Percentiles rank a stretch among this genome's conserved stretches.
These are phyloP conservation scores for Neotoxoptera formosana DNA, from an alignment of 1,140 invertebrate genomes.

Conservation along the genomic window DNA sequence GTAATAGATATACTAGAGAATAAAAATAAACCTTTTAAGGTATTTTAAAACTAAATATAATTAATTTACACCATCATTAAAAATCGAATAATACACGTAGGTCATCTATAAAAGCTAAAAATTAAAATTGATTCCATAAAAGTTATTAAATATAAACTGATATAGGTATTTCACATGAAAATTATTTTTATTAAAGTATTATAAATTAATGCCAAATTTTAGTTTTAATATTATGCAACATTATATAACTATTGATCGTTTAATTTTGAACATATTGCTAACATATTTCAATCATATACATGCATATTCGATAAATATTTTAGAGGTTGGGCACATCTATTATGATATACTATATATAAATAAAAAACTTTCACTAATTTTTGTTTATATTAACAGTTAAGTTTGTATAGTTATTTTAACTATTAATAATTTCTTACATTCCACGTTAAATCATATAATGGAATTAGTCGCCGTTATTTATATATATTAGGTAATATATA, in stretches of 20 bases:
- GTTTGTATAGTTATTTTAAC: background rate
- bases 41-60: background rate
- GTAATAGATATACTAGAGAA: too few species aligned
- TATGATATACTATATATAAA: background rate
- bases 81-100: background rate
- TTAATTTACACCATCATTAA: too few species aligned
- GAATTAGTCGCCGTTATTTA: background rate
- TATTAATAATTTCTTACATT: background rate
- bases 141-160: background rate
- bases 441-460: background rate
- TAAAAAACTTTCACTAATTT: background rate
- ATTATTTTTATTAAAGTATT: background rate
- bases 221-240: background rate
- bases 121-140: background rate
- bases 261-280: too few species aligned
- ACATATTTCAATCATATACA: background rate
- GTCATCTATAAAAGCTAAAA: background rate
- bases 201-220: background rate
- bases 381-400: background rate
- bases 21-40: too few species aligned
- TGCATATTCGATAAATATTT: background rate
- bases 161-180: too few species aligned
- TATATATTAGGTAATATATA: background rate
- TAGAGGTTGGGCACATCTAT: background rate
- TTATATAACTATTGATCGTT: background rate